These are phyloP conservation scores for Chelon auratus DNA, from an alignment of 2,797 vertebrate species.

Conservation along the genomic window DNA sequence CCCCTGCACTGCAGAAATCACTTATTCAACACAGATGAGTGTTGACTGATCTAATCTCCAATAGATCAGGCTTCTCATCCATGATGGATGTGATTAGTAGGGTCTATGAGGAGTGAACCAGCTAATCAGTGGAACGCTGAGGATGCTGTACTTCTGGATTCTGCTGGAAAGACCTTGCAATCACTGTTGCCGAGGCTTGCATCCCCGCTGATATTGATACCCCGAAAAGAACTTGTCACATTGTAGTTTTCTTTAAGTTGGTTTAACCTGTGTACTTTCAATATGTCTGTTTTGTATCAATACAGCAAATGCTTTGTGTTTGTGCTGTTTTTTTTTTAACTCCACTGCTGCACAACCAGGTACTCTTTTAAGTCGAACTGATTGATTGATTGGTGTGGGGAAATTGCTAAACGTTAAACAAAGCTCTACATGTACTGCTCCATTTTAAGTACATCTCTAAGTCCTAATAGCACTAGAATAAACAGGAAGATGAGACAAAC, in stretches of 20 bases:
- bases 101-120: constrained; percentile 63
- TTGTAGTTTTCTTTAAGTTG: too few relatives aligned
- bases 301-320: neutral
- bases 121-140: constrained; percentile 63
- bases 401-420: neutral
- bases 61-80: constrained; percentile 73
- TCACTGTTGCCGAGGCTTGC: constrained; percentile 12
- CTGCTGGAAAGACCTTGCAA: constrained; percentile 33
- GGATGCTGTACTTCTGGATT: constrained; percentile 52
- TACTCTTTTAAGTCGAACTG: neutral
- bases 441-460: constrained; percentile 2
- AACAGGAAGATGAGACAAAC: constrained; percentile 1
- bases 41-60: constrained; percentile 77
- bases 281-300: too few relatives aligned
- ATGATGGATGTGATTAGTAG: constrained; percentile 76
- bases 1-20: constrained; percentile 58
- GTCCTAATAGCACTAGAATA: neutral
- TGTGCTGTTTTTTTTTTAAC: fast-evolving
- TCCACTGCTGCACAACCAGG: neutral
- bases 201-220: constrained; percentile 24
- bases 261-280: too few relatives aligned
- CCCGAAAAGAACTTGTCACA: constrained; percentile 6
- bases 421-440: neutral
- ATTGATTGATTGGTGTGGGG: neutral
- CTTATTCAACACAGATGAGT: constrained; percentile 70